Evolutionary conservation across 2,888 invertebrate genomes (phyloP), one percentile per base, ranked within the genome.

Genomic region (Ephialtes manifestator): DNA sequence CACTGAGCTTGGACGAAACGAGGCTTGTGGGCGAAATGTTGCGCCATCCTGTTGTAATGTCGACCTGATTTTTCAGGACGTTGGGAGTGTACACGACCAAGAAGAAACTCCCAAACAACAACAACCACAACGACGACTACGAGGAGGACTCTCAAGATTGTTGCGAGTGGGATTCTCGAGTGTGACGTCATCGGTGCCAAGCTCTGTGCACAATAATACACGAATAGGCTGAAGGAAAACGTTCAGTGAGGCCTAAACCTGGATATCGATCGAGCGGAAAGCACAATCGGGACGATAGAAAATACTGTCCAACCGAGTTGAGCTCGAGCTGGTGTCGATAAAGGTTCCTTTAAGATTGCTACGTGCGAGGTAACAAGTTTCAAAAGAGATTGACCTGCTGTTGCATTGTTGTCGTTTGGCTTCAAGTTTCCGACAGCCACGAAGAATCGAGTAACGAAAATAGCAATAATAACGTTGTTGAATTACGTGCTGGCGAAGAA

Each of bases 211-310:
- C 43, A 72, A 18, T 76, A 76, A 76, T 24, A 53, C 8, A 31
- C 48, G 11, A 51, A 31, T 24, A 39, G 48, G 15, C 39, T 18
- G 39, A 75, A 60, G 67, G 71, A 85, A 76, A 76, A 65, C 24
- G 79, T 85, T 79, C 46, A 71, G 72, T 18, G 77, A 68, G 81
- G 81, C 79, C 82, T 82, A 79, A 85, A 75, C 46, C 24, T 28
- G 48, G 55, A 63, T 28, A 63, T 74, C 72, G 72, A 60, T 74
- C 58, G 60, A 46, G 28, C 28, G 55, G 18, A 39, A 4, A 15
- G 55, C 15, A 15, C 60, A 48, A 63, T 75, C 48, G 18, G 60
- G 18, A 46, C 74, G 60, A 63, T 46, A 60, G n/a, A 46, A 60
- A 60, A 46, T 55, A 39, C 55, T 24, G 53, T 15, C 7, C 5